Conservation (phyloP, 2,797 vertebrate genomes). For the Paguma larvata region DNA sequence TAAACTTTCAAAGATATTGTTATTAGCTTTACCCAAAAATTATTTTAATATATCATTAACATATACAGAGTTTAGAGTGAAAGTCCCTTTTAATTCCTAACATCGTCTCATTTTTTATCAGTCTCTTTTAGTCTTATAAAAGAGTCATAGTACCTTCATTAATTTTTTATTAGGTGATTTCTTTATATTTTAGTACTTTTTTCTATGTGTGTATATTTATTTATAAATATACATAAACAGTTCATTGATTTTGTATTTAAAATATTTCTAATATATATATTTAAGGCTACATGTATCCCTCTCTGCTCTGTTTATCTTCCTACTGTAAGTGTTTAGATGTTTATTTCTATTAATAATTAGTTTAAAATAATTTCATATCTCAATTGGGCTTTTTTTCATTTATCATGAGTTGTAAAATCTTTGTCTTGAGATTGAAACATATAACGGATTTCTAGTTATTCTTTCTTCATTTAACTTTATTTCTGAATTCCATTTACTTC, state of each 20-base stretch:
- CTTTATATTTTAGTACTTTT: neutral
- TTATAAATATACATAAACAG: neutral
- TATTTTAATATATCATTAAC: neutral
- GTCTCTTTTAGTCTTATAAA: neutral
- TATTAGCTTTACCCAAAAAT: neutral
- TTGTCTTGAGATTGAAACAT: neutral
- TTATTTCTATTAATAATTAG: neutral
- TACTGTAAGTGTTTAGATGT: neutral
- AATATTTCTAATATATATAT: neutral
- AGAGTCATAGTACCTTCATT: neutral
- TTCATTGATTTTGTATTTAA: neutral
- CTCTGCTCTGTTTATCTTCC: neutral
- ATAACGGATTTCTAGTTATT: neutral
- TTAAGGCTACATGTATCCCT: neutral
- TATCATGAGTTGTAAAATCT: neutral
- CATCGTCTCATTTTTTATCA: neutral
- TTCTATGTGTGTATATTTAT: neutral
- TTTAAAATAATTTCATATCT: conserved; percentile 6
- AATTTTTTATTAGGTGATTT: neutral
- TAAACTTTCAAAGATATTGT: neutral
- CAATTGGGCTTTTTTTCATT: neutral
- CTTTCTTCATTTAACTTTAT: neutral
- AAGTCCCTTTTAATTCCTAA: neutral
- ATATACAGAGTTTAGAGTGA: neutral
- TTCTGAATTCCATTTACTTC: neutral